phyloP scores from a whole-genome alignment of 2,113 vertebrate genomes.

The Cephalopterus ornatus region DNA sequence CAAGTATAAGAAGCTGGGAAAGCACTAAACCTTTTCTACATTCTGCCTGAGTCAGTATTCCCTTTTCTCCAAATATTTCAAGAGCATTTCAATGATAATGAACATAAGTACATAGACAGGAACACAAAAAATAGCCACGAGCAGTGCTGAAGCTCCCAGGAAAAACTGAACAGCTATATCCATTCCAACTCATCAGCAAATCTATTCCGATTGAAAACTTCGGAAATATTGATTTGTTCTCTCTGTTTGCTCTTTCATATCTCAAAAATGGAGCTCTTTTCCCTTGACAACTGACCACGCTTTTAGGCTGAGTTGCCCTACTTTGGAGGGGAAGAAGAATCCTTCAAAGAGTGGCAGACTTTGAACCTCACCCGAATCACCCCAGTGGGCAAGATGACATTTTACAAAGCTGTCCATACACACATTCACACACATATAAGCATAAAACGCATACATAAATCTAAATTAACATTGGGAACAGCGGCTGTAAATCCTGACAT shows the following conservation, averaged over 20 bases:
- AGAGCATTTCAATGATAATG: neutral
- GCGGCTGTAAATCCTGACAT: neutral
- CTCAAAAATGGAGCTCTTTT: neutral
- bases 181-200: neutral
- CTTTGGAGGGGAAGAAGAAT: neutral
- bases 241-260: neutral
- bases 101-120: neutral
- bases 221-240: neutral
- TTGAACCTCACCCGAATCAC: neutral
- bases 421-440: accelerated
- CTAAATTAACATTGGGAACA: neutral
- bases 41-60: neutral
- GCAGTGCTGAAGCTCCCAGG: neutral
- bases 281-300: neutral
- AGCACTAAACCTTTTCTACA: neutral
- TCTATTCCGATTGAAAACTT: neutral
- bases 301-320: neutral
- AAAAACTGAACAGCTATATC: neutral
- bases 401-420: neutral
- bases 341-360: neutral
- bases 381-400: neutral
- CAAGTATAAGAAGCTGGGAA: neutral
- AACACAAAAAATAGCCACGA: neutral
- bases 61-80: neutral
- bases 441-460: neutral